Base-by-base conservation (phyloP, 2,888 invertebrate genomes). In the Lumbricus terrestris region DNA sequence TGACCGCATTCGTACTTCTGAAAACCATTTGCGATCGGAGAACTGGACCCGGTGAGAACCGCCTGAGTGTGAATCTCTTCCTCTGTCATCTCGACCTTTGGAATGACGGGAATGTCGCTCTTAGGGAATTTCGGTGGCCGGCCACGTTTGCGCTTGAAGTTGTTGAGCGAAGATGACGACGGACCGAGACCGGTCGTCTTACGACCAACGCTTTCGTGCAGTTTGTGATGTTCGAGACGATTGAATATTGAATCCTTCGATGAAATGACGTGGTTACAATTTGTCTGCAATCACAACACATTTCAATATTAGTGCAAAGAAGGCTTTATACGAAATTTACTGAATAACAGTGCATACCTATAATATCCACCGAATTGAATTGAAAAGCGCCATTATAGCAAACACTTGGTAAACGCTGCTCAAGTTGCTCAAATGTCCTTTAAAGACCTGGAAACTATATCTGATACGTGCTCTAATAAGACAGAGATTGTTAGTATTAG, bases 91-190 rank as follows among this genome's bases (percentile, higher is more conserved):
- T 94, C 93, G 18, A 94, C 93, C 91, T 94, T 94, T 2, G 95
- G 94, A 18, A 94, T 93, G n/a, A 92, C 91, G 2, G 94, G 94
- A 33, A 94, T 93, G 40, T 94, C 94, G 37, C 92, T 92, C 91
- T 93, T 93, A 3, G 94, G 96, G 95, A 98, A 98, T 95, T 99
- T 99, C 29, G 98, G 98, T n/a, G 99, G 99, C 91, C 99, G 96
- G 88, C 99, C 98, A 47, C 98, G 96, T 94, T 98, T 98, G 91
- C 98, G 96, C 69, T 93, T 93, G 34, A 97, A 91, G 97, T 97
- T 13, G 93, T 94, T 92, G 88, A 91, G 91, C 18, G 88, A 88
- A 40, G 89, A 69, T n/a, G 69, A 69, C 69, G 69, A 69, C 8
- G 69, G 69, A 69, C 69, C 69, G 90, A 47, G 91, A 89, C 40